Conservation (phyloP, 2,797 vertebrate species). For the Monodelphis domestica region DNA sequence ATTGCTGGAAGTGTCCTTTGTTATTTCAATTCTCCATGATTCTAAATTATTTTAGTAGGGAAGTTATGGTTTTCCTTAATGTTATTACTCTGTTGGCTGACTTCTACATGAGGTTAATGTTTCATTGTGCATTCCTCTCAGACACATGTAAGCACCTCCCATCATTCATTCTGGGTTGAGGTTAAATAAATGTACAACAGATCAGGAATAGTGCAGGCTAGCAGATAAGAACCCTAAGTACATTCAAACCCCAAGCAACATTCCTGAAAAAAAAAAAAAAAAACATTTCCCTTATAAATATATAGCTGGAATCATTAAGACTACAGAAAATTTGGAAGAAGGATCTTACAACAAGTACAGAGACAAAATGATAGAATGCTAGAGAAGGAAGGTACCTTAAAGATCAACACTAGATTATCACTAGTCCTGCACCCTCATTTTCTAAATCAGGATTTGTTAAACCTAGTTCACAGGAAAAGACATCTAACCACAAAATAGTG, state of each 20-base stretch:
- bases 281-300: slow-evolving; percentile 30
- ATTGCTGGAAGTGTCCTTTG: slow-evolving; percentile 27
- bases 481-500: background rate
- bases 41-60: slow-evolving; percentile 46
- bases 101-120: slow-evolving; percentile 14
- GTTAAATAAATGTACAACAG: slow-evolving; percentile 58
- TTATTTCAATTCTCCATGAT: slow-evolving; percentile 29
- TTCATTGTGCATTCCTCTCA: slow-evolving; percentile 61
- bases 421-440: background rate
- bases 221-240: background rate
- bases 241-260: background rate
- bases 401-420: too few species aligned
- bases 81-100: slow-evolving; percentile 43
- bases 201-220: slow-evolving; percentile 45
- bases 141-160: slow-evolving; percentile 38
- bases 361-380: background rate
- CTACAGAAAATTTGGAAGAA: background rate
- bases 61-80: slow-evolving; percentile 51
- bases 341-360: background rate
- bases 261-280: background rate
- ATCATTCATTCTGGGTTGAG: background rate
- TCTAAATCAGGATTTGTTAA: background rate
- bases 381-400: background rate
- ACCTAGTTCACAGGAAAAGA: background rate
- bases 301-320: slow-evolving; percentile 8